Conservation (phyloP, 2,113 vertebrate genomes). For the Alces alces region DNA sequence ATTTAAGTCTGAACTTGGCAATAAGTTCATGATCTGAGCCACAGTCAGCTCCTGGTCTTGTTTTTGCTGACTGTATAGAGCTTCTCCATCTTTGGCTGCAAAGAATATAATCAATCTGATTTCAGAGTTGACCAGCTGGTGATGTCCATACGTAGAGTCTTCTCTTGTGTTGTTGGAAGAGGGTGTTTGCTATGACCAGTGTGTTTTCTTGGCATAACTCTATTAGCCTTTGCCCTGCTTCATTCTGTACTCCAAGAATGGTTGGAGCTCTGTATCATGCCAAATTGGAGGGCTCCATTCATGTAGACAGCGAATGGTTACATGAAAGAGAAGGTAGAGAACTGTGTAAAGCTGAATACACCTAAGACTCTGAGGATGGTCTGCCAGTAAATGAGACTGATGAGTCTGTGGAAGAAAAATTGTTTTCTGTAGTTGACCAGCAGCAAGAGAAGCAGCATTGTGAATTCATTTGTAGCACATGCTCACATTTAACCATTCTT, state of each 20-base stretch:
- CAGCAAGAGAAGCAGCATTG: conserved; percentile 89
- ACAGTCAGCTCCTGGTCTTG: not conserved
- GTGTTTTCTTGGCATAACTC: not conserved
- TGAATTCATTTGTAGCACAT: conserved; percentile 92
- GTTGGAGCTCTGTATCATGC: conserved; percentile 60
- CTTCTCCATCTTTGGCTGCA: not conserved
- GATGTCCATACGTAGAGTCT: not conserved
- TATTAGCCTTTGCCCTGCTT: not conserved
- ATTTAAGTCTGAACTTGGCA: not conserved
- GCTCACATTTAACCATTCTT: conserved; percentile 92
- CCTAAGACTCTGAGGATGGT: conserved; percentile 77
- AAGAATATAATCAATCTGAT: not conserved
- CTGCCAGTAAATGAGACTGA: conserved; percentile 78
- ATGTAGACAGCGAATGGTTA: conserved; percentile 82
- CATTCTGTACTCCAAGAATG: not conserved
- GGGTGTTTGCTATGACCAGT: not conserved
- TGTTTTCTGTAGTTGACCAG: conserved; percentile 81
- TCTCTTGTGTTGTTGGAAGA: not conserved
- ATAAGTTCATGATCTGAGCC: not conserved
- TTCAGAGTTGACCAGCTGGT: accelerated
- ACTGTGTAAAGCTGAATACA: conserved; percentile 81
- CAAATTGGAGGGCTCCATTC: conserved; percentile 89
- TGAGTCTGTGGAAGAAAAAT: conserved; percentile 81
- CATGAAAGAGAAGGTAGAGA: conserved; percentile 86
- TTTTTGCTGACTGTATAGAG: not conserved